Percentiles rank a stretch among this genome's conserved stretches.
These are phyloP conservation scores for Phyllotreta cruciferae DNA, from an alignment of 2,888 invertebrate genomes.

Conservation along the genomic window DNA sequence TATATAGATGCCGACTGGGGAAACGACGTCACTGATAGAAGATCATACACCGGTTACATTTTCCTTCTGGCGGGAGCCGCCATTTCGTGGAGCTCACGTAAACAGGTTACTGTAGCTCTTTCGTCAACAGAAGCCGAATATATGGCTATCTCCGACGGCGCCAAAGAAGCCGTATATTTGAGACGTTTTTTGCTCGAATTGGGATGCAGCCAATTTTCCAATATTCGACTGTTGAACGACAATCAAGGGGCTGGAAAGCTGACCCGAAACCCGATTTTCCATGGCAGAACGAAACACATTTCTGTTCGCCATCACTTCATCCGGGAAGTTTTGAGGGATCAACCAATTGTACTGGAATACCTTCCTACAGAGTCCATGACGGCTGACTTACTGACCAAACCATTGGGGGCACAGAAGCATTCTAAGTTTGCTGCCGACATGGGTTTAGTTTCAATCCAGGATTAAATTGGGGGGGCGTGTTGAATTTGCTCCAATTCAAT, in stretches of 20 bases:
- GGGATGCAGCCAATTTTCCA: not conserved
- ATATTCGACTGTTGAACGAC: not conserved
- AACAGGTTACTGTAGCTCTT: not conserved
- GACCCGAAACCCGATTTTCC: no score
- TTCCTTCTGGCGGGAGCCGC: not conserved
- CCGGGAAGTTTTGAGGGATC: no score
- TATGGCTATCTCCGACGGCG: not conserved
- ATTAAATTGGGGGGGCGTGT: no score
- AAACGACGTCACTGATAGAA: not conserved
- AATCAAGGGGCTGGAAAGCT: not conserved
- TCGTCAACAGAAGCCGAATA: constrained; percentile 3
- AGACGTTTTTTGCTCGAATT: not conserved
- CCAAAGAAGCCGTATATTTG: not conserved
- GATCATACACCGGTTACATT: not conserved
- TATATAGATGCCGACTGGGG: not conserved
- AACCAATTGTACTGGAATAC: no score
- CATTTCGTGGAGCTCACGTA: not conserved
- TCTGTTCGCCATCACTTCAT: no score
- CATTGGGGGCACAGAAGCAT: no score
- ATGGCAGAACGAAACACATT: no score
- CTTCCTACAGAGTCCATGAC: no score
- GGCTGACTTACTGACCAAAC: no score
- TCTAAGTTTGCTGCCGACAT: no score
- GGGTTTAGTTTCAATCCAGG: no score
- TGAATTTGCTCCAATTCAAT: no score